Evolutionary conservation across 2,797 vertebrate genomes (phyloP), one percentile per base, ranked within the genome.

Genomic region (Holocentrus rufus): DNA sequence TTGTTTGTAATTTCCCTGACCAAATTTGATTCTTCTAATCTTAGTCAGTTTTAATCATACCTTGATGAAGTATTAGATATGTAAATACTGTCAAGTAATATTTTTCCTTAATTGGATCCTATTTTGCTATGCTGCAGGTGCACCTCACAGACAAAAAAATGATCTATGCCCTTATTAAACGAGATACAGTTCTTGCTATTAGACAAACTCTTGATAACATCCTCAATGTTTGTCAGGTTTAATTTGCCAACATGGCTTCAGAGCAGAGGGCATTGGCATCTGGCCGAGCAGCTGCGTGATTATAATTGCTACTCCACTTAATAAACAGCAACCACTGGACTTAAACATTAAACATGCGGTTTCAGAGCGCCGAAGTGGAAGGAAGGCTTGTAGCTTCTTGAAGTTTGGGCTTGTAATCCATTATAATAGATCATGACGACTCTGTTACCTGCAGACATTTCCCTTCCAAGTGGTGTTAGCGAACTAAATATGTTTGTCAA

Each of bases 251-350:
- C 87, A 74, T 79, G 84, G 85, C 83, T 90, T 90, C 81, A 85
- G 88, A 87, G 82, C 82, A 87, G 87, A 83, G 91, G 89, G 89
- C 88, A 83, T 83, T 83, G 90, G 84, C 91, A 93, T 91, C 91
- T 93, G 92, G 91, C 81, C 74, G 82, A 90, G 88, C 92, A 94
- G 91, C 91, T 94, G 92, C 86, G 87, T 76, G 71, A 74, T 80
- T 87, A 81, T 92, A 92, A 93, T 93, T 93, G 89, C 90, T 82
- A 57, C 83, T 88, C 84, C 85, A 87, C 89, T 91, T 92, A 91
- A 92, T 91, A 88, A 93, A 89, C 72, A 83, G 86, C 85, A 81
- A 84, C 86, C 84, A 82, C 84, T 60, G 86, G 84, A 85, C 76
- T 75, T 82, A 55, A 77, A 77, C 78, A 88, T 91, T 88, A 91